Evolutionary conservation across 1,140 invertebrate genomes (phyloP).

Genomic region (Hormaphis cornu): DNA sequence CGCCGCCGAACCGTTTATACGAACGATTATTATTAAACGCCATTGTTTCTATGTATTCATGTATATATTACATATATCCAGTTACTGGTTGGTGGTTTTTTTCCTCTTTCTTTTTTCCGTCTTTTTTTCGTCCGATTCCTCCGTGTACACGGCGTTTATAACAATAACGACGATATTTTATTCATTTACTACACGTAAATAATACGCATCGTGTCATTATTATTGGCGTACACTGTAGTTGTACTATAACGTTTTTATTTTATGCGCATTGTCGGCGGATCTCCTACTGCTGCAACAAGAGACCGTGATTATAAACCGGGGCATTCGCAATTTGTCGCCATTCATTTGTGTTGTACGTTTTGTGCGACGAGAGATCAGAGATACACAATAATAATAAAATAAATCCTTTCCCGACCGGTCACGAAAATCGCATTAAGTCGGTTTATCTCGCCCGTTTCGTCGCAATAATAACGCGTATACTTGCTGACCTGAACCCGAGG

Average conservation of each 20-base stretch:
- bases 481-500: no score
- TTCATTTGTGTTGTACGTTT: constrained; percentile 32
- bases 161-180: no score
- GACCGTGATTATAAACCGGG: constrained; percentile 12
- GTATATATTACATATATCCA: constrained; percentile 19
- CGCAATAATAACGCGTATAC: no score
- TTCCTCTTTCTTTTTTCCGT: neutral
- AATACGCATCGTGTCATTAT: neutral
- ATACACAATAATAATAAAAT: neutral
- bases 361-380: neutral
- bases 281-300: no score
- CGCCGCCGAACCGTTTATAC: constrained; percentile 21
- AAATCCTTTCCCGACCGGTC: neutral
- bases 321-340: constrained; percentile 28
- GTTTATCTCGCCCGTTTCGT: neutral
- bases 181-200: neutral
- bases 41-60: constrained; percentile 22
- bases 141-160: no score
- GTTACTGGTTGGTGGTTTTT: constrained; percentile 12
- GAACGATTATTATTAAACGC: constrained; percentile 26
- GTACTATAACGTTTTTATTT: neutral
- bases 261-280: constrained; percentile 25
- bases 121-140: constrained; percentile 6
- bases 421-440: constrained; percentile 31
- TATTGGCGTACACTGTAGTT: neutral